Evolutionary conservation across 2,888 invertebrate genomes (phyloP), one percentile per base, ranked within the genome.

Genomic region (Lithophane semibrunnea): DNA sequence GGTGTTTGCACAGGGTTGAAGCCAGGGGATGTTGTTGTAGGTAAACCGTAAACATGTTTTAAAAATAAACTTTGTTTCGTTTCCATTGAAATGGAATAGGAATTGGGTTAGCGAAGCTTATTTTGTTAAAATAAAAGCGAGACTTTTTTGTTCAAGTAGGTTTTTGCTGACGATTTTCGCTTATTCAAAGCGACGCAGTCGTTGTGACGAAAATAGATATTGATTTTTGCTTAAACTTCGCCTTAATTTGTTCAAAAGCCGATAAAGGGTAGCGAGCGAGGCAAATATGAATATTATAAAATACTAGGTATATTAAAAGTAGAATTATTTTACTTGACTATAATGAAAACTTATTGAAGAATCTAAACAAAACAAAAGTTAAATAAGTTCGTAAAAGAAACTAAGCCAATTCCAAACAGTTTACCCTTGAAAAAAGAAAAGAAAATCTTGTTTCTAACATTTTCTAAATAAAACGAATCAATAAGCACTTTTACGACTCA

Each of bases 401-500:
- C 63, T 16, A 49, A 69, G 58, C 65, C 72, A 67, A 70, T 77
- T 71, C 64, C 60, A 60, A 79, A 73, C 64, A 77, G 67, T 70
- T 77, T 73, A 74, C 74, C 83, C 72, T 88, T 84, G 73, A 82
- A 75, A 78, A 79, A 73, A 49, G 21, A 47, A 80, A 80, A 74
- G 76, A 64, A 82, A 64, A 80, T 44, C 64, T 79, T 61, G 21
- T 37, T 61, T 16, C 64, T 61, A 73, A 74, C 86, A 83, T 78
- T 84, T 74, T 73, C 71, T 75, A 80, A 88, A 88, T 84, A 85
- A 85, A 88, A 81, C 79, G 88, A 88, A 88, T 87, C 87, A 82
- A 88, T 88, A 88, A 88, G 83, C 84, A 88, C 79, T 85, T 84
- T 88, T 84, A 82, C 85, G 82, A 77, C 81, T 87, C 83, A 83